phyloP scores from a whole-genome alignment of 1,140 invertebrate species.

The Caerostris darwini region DNA sequence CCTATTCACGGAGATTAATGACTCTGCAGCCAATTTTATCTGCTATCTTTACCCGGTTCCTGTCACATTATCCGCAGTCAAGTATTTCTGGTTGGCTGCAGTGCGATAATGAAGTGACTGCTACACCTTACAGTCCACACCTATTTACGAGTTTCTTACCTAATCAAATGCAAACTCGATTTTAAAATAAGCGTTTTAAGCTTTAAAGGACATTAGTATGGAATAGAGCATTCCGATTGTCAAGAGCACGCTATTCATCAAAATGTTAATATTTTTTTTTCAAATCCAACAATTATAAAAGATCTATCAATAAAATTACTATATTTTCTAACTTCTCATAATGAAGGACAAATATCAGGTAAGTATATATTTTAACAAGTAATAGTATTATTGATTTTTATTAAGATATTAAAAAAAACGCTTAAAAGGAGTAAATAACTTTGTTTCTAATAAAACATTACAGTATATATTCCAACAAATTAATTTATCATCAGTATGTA shows the following conservation, averaged over 20 bases:
- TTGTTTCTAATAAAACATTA: too few species aligned
- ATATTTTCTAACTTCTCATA: too few species aligned
- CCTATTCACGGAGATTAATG: constrained; percentile 15
- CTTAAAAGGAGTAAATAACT: too few species aligned
- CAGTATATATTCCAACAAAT: too few species aligned
- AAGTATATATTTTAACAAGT: too few species aligned
- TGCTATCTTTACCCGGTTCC: constrained; percentile 17
- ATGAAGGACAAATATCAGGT: too few species aligned
- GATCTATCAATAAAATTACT: too few species aligned
- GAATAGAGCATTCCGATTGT: background rate
- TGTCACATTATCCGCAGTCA: constrained; percentile 27
- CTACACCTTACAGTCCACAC: constrained; percentile 3
- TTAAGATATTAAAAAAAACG: too few species aligned
- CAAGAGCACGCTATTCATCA: background rate
- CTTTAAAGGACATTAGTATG: background rate
- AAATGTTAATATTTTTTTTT: background rate
- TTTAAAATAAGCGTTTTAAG: constrained; percentile 3
- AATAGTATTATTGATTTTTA: too few species aligned
- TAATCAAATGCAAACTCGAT: constrained; percentile 3
- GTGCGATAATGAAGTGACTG: background rate
- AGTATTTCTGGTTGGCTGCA: constrained; percentile 27
- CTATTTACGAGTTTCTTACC: background rate
- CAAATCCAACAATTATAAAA: too few species aligned
- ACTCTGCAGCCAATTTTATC: constrained; percentile 9
- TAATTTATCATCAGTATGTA: too few species aligned